A percentile compares a stretch with the other conserved stretches of the same genome.
Conservation (phyloP, 2,797 vertebrate genomes). For the Alcedo quadribrachys region DNA sequence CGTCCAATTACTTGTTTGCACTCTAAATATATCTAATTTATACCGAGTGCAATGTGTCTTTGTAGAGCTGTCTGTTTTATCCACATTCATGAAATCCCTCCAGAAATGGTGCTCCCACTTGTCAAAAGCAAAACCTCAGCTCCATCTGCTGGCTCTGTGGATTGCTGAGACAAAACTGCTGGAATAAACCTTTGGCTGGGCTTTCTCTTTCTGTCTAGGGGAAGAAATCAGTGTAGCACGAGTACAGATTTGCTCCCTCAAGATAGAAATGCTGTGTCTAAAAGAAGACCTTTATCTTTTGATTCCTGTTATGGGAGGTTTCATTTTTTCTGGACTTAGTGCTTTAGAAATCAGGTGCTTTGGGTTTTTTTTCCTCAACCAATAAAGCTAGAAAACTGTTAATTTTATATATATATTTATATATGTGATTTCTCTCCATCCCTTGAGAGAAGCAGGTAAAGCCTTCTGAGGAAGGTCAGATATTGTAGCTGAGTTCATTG, state of each 20-base stretch:
- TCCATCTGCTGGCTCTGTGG: slow-evolving; percentile 73
- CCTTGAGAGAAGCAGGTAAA: not conserved
- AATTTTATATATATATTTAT: too few relatives aligned
- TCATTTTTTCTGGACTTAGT: not conserved
- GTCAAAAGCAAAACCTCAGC: slow-evolving; percentile 63
- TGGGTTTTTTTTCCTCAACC: not conserved
- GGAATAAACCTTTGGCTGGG: not conserved
- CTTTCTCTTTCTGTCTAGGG: not conserved
- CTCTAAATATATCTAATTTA: not conserved
- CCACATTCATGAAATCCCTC: slow-evolving; percentile 17
- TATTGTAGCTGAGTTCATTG: not conserved
- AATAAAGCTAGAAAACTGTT: not conserved
- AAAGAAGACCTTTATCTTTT: not conserved
- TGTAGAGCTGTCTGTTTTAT: not conserved
- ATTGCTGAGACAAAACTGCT: not conserved
- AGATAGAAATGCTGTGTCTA: not conserved
- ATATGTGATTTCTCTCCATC: not conserved
- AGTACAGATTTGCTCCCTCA: not conserved
- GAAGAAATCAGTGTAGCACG: not conserved
- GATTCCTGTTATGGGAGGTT: not conserved
- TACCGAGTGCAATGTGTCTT: not conserved
- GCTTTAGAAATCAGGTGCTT: not conserved
- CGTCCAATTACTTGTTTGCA: not conserved
- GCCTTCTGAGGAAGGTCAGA: not conserved
- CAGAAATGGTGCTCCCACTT: not conserved